Base-by-base conservation (phyloP, 2,797 vertebrate species). In the Artibeus jamaicensis region DNA sequence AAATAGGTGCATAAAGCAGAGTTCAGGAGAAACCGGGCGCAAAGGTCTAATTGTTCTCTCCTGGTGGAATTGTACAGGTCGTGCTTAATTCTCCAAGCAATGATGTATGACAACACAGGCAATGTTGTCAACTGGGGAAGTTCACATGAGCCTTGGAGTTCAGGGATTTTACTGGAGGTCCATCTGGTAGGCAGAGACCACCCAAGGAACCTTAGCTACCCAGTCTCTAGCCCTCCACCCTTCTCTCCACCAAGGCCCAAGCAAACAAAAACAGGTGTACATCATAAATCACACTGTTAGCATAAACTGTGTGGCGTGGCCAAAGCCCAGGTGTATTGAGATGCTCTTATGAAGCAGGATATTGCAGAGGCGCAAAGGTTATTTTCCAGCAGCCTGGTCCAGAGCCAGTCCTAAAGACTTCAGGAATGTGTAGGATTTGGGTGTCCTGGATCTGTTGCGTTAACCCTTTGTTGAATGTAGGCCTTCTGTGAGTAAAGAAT, bases 241-340 rank as follows among this genome's bases (percentile, higher is more conserved):
- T 48, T n/a, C 46, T 22, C 8, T 19, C 9, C 15, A 68, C 59
- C 48, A 59, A 89, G 79, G 55, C 21, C 22, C 44, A 78, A 78
- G 55, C 53, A 76, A 78, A 87, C 37, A 86, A 81, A 95, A 90
- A 70, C 18, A 71, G 46, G 34, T 81, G 46, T 86, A 88, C 15
- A 50, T 67, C 42, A 44, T 92, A 84, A 94, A 92, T 93, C 68
- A 67, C 50, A 70, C 48, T 86, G 68, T 86, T 93, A 79, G 39
- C 32, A 9, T 86, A 88, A 62, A 55, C 62, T 85, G 6, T 92
- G 29, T 94, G 55, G 46, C 77, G 34, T 34, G 42, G 15, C 73
- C 86, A 79, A 93, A 71, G 16, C 46, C 53, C 68, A 39, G 19
- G n/a, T 65, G 39, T 74, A 65, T 62, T 50, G 53, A 82, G 42